Percentiles rank a stretch among this genome's conserved stretches.
Evolutionary conservation across 2,797 vertebrate species (phyloP).

Genomic region (Choloepus didactylus): DNA sequence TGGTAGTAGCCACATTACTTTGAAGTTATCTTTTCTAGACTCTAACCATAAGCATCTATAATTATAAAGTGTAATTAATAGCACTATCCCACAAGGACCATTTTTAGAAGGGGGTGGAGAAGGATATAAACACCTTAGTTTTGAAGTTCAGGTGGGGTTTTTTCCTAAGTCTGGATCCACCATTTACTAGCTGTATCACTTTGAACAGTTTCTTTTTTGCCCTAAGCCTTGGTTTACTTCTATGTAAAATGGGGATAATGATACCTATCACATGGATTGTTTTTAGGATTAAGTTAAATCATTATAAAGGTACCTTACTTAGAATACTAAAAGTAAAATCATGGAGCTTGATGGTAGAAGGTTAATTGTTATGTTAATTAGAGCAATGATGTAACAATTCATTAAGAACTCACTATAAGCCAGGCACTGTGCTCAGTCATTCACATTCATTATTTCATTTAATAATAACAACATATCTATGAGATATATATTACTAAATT

Average conservation of each 20-base stretch:
- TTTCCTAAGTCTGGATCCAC: background rate
- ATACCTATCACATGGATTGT: background rate
- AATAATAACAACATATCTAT: background rate
- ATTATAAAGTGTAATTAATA: background rate
- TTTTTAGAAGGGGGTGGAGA: background rate
- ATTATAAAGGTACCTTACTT: background rate
- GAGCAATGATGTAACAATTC: background rate
- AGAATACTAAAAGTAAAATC: background rate
- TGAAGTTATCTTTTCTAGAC: background rate
- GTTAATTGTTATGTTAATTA: background rate
- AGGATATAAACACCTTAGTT: background rate
- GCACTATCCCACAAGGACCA: background rate
- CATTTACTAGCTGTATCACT: background rate
- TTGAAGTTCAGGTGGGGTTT: background rate
- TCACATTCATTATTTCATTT: background rate
- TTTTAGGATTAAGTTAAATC: background rate
- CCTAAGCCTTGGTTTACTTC: background rate
- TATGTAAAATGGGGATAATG: background rate
- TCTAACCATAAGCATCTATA: background rate
- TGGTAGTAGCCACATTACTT: background rate
- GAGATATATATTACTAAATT: background rate
- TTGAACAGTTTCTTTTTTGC: background rate
- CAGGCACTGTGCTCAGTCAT: background rate
- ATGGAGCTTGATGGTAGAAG: background rate
- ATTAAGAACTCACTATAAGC: background rate